phyloP scores from a whole-genome alignment of 2,888 invertebrate genomes.

The Nineta flava region DNA sequence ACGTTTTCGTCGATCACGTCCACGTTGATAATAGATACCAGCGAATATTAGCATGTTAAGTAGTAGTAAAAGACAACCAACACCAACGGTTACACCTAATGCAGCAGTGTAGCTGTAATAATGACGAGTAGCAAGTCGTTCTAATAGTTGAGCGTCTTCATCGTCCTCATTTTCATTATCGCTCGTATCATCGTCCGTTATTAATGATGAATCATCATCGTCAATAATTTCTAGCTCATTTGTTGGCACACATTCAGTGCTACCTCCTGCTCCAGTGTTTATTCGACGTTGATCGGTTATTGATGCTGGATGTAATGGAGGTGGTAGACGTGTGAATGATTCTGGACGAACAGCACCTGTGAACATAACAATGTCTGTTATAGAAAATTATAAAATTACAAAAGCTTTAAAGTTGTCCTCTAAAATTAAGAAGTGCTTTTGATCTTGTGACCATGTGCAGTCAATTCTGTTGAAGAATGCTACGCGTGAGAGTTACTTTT shows the following conservation, averaged over 20 bases:
- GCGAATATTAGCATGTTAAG: constrained; percentile 62
- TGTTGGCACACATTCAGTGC: constrained; percentile 25
- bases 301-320: constrained; percentile 25
- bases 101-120: constrained; percentile 59
- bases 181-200: constrained; percentile 17
- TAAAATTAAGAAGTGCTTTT: no score
- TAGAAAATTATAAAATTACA: background rate
- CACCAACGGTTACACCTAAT: constrained; percentile 58
- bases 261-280: constrained; percentile 14
- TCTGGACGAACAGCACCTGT: constrained; percentile 32
- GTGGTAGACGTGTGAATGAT: constrained; percentile 30
- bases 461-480: no score
- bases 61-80: constrained; percentile 53
- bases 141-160: constrained; percentile 34
- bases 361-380: constrained; percentile 10
- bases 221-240: constrained; percentile 19
- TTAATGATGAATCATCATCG: constrained; percentile 11
- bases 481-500: no score
- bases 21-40: constrained; percentile 58
- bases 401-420: background rate
- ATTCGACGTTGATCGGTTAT: constrained; percentile 19
- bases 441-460: no score
- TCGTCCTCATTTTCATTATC: constrained; percentile 24
- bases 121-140: constrained; percentile 35
- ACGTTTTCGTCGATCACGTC: constrained; percentile 30